These are phyloP conservation scores for Panonychus citri DNA, from an alignment of 1,140 invertebrate species.

Conservation along the genomic window DNA sequence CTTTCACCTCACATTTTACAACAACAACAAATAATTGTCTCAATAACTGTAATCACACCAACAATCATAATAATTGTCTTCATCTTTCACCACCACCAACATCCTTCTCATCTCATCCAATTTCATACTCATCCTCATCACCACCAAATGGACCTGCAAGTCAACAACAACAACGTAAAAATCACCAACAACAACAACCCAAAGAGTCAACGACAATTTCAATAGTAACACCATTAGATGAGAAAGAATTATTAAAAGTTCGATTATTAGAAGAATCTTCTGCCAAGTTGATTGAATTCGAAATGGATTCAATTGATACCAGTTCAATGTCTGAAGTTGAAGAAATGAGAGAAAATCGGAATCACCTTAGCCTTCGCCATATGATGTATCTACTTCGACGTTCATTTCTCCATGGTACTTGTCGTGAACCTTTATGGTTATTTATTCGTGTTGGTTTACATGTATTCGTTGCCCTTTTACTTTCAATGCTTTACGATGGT, in stretches of 20 bases:
- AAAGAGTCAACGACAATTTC: not conserved
- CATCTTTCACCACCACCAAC: too few species aligned
- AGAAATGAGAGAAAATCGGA: not conserved
- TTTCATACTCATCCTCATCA: too few species aligned
- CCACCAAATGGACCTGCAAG: too few species aligned
- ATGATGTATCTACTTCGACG: not conserved
- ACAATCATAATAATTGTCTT: too few species aligned
- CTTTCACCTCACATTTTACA: too few species aligned
- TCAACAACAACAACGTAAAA: too few species aligned
- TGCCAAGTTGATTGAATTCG: not conserved
- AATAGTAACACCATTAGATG: not conserved
- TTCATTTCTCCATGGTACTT: not conserved
- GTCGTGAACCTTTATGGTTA: not conserved
- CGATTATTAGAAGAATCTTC: not conserved
- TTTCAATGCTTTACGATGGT: not conserved
- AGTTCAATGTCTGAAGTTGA: not conserved
- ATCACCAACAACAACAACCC: not conserved
- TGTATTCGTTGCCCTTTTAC: not conserved
- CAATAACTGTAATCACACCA: too few species aligned
- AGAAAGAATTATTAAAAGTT: not conserved
- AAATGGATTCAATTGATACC: conserved; percentile 1
- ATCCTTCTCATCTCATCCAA: too few species aligned
- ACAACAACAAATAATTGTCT: too few species aligned
- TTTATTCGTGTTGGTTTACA: not conserved
- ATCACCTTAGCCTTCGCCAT: not conserved